These are phyloP conservation scores for Microplitis manilae DNA, from an alignment of 2,888 invertebrate species.

Conservation along the genomic window DNA sequence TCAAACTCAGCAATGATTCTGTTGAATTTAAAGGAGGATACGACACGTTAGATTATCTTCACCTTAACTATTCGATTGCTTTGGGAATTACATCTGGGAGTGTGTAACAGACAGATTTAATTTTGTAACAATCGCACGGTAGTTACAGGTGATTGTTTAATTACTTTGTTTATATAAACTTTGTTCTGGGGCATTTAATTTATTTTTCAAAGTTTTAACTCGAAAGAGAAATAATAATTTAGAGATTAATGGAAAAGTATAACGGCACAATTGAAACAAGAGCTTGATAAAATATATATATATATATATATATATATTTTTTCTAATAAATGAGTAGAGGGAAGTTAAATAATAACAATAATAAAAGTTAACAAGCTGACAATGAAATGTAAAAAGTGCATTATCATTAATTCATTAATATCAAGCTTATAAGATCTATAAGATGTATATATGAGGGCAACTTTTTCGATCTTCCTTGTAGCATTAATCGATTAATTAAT, in stretches of 20 bases:
- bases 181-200: background rate
- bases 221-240: no score
- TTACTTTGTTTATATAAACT: background rate
- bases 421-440: slow-evolving; percentile 7
- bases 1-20: slow-evolving; percentile 16
- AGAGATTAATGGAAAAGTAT: no score
- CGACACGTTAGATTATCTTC: slow-evolving; percentile 6
- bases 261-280: no score
- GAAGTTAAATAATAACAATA: background rate
- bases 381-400: slow-evolving; percentile 15
- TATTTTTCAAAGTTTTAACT: no score
- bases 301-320: no score
- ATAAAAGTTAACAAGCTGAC: background rate
- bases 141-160: background rate
- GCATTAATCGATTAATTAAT: slow-evolving; percentile 62
- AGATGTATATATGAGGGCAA: background rate
- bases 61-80: background rate
- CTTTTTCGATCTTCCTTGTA: slow-evolving; percentile 18
- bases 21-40: background rate
- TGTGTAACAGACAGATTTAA: background rate
- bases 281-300: no score
- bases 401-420: slow-evolving; percentile 17
- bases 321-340: no score
- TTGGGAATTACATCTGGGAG: background rate
- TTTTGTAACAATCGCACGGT: background rate